phyloP scores from a whole-genome alignment of 2,888 invertebrate genomes.

The Phalera bucephala region DNA sequence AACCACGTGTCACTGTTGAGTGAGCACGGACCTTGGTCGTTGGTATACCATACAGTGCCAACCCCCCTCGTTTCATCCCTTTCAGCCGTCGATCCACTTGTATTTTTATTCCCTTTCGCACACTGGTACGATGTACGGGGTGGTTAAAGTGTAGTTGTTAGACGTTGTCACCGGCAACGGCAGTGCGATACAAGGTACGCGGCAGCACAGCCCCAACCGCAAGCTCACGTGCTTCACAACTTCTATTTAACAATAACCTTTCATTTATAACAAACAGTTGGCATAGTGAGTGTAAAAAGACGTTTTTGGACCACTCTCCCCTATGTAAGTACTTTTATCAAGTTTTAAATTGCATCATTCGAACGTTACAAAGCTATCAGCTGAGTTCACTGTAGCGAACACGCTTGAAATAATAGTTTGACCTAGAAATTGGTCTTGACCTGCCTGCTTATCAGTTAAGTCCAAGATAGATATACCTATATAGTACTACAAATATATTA shows the following conservation, averaged over 20 bases:
- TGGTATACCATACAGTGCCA: conserved; percentile 57
- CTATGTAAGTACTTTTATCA: too few species aligned
- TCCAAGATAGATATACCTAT: background rate
- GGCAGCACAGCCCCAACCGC: conserved; percentile 39
- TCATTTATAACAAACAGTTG: conserved; percentile 27
- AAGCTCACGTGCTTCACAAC: conserved; percentile 55
- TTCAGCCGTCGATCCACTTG: conserved; percentile 30
- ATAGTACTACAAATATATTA: too few species aligned
- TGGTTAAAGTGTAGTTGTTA: conserved; percentile 71
- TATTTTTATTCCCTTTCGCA: conserved; percentile 54
- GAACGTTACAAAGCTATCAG: conserved; percentile 3
- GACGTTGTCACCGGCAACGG: conserved; percentile 76
- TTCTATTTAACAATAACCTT: conserved; percentile 58
- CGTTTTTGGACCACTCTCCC: too few species aligned
- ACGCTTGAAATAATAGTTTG: conserved; percentile 17
- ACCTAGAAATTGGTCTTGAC: conserved; percentile 42
- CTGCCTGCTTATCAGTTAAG: conserved; percentile 13
- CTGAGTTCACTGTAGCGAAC: conserved; percentile 7
- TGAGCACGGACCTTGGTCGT: conserved; percentile 64
- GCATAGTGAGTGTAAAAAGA: conserved; percentile 13
- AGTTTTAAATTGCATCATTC: conserved; percentile 9
- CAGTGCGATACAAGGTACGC: conserved; percentile 66
- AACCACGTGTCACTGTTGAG: conserved; percentile 68
- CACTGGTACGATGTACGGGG: conserved; percentile 51
- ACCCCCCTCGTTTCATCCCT: conserved; percentile 60